These are phyloP conservation scores for Macrosteles quadrilineatus DNA, from an alignment of 1,140 invertebrate genomes.

Conservation along the genomic window DNA sequence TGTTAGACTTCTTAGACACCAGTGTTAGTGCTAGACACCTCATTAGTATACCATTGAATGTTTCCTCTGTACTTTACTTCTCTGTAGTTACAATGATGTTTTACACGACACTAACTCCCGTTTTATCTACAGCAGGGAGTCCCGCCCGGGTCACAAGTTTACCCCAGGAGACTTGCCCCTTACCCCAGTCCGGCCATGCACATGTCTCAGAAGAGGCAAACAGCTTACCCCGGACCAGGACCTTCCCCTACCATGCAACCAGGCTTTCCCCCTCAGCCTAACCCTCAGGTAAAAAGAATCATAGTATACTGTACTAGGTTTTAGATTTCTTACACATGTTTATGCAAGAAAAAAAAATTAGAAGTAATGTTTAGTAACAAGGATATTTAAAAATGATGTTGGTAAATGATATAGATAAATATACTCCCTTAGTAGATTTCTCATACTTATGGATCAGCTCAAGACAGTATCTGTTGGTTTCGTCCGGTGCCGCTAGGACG, in stretches of 20 bases:
- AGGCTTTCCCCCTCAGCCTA: conserved; percentile 56
- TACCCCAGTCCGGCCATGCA: conserved; percentile 80
- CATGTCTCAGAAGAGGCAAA: conserved; percentile 72
- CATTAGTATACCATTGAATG: no score
- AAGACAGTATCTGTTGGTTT: no score
- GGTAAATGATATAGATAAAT: no score
- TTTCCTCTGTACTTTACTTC: no score
- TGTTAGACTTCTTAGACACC: no score
- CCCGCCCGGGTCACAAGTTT: conserved; percentile 50
- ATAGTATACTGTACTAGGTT: not conserved
- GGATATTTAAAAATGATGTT: not conserved
- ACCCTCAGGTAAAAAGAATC: conserved; percentile 42
- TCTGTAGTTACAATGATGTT: no score
- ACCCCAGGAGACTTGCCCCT: conserved; percentile 69
- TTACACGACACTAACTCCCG: no score
- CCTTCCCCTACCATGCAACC: conserved; percentile 53
- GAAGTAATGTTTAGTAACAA: not conserved
- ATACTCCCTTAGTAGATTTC: no score
- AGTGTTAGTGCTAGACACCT: no score
- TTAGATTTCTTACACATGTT: not conserved
- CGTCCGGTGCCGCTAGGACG: no score
- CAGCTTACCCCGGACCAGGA: conserved; percentile 46
- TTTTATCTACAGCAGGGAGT: conserved; percentile 33
- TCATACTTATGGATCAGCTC: no score
- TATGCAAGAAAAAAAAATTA: not conserved